Conservation (phyloP, 2,888 invertebrate species). For the Lithosia quadra region DNA sequence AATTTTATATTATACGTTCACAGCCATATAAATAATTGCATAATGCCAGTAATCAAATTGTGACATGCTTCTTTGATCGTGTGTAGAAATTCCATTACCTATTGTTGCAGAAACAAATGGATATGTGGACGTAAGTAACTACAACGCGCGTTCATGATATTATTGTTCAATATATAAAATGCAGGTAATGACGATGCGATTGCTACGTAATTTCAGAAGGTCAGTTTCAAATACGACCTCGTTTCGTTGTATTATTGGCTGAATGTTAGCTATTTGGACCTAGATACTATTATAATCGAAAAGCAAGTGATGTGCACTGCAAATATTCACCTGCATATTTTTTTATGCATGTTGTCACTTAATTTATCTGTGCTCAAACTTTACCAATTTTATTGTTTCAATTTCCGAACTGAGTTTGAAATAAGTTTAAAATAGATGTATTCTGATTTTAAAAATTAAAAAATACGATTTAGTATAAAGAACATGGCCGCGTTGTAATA, state of each 20-base stretch:
- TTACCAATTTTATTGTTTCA: neutral
- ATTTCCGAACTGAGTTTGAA: neutral
- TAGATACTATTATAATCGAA: slow-evolving; percentile 10
- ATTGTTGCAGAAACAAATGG: slow-evolving; percentile 13
- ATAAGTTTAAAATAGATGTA: neutral
- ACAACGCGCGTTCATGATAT: slow-evolving; percentile 13
- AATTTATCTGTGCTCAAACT: neutral
- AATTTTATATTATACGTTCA: neutral
- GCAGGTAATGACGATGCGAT: slow-evolving; percentile 19
- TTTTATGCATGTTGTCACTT: neutral
- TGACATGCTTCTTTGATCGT: slow-evolving; percentile 3
- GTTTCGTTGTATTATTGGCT: slow-evolving; percentile 22
- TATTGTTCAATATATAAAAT: slow-evolving; percentile 26
- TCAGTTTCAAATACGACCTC: slow-evolving; percentile 28
- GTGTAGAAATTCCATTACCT: slow-evolving; percentile 4
- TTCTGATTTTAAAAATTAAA: slow-evolving; percentile 11
- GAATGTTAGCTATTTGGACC: slow-evolving; percentile 10
- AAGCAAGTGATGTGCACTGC: neutral
- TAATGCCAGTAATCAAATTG: slow-evolving; percentile 2
- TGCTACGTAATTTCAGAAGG: slow-evolving; percentile 29
- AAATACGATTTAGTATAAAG: neutral
- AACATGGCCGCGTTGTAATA: slow-evolving; percentile 24
- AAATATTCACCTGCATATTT: neutral
- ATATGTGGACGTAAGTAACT: slow-evolving; percentile 5
- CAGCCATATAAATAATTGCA: neutral